Conservation (phyloP, 2,888 invertebrate genomes). For the Agonopterix arenella region DNA sequence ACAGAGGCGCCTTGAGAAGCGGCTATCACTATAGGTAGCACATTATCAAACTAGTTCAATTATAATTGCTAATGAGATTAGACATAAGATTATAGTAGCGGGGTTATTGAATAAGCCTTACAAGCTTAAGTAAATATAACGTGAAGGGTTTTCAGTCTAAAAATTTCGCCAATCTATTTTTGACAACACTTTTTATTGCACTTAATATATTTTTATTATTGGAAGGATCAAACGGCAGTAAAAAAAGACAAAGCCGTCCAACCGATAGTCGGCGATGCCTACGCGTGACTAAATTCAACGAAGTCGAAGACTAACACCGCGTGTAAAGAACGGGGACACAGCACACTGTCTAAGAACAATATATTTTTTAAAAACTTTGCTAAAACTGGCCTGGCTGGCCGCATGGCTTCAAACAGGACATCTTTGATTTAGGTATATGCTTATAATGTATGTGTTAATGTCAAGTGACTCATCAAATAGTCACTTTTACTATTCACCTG, state of each 20-base stretch:
- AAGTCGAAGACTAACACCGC: constrained; percentile 35
- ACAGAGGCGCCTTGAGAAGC: constrained; percentile 14
- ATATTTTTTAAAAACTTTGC: constrained; percentile 11
- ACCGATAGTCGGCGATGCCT: constrained; percentile 51
- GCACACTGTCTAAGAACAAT: constrained; percentile 27
- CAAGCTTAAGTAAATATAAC: too few species aligned
- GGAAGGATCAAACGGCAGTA: constrained; percentile 10
- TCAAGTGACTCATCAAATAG: too few species aligned
- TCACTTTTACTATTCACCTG: too few species aligned
- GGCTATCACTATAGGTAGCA: constrained; percentile 7
- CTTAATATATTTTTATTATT: constrained; percentile 5
- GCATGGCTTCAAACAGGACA: background rate
- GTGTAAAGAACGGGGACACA: constrained; percentile 38
- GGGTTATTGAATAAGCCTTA: background rate
- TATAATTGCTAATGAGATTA: constrained; percentile 4
- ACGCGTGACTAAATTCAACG: constrained; percentile 60
- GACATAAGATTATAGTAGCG: background rate
- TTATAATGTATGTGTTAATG: too few species aligned
- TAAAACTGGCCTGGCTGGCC: constrained; percentile 5
- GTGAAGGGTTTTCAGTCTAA: too few species aligned
- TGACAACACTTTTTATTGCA: constrained; percentile 6
- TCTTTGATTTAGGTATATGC: background rate
- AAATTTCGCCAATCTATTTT: constrained; percentile 1
- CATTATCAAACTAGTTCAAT: constrained; percentile 14
- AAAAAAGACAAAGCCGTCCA: constrained; percentile 38